A percentile compares a stretch with the other conserved stretches of the same genome.
phyloP scores from a whole-genome alignment of 2,888 invertebrate species.

The Trypoxylon attenuatum region DNA sequence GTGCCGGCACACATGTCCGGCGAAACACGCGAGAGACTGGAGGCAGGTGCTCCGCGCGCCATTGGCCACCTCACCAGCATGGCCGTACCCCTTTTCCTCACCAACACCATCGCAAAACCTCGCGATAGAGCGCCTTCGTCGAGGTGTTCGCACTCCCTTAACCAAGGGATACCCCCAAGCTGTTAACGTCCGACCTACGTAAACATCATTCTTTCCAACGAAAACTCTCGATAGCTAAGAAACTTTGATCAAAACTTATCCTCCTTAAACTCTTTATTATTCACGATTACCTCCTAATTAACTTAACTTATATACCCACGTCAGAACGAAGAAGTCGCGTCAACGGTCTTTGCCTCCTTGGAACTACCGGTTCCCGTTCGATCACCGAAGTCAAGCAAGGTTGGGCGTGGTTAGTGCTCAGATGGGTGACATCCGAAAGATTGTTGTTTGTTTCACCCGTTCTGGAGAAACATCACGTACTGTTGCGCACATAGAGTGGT shows the following conservation, averaged over 20 bases:
- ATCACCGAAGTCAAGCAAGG: no score
- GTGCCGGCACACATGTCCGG: constrained; percentile 60
- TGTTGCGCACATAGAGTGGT: no score
- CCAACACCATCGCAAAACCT: constrained; percentile 58
- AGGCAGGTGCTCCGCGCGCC: constrained; percentile 73
- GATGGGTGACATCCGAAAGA: no score
- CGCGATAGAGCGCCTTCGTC: constrained; percentile 60
- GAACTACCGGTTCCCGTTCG: no score
- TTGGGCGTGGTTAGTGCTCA: no score
- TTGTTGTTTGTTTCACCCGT: no score
- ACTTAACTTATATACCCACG: not conserved
- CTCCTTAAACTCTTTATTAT: not conserved
- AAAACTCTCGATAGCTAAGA: not conserved
- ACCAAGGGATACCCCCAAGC: constrained; percentile 20
- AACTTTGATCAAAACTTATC: no score
- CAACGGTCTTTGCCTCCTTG: no score
- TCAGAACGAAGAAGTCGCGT: not conserved
- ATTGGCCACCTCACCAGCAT: constrained; percentile 74
- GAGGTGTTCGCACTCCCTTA: constrained; percentile 47
- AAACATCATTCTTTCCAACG: not conserved
- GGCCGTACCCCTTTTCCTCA: constrained; percentile 70
- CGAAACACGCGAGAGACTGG: constrained; percentile 66
- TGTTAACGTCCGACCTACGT: not conserved
- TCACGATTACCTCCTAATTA: not conserved
- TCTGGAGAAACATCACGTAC: no score